phyloP scores from a whole-genome alignment of 2,888 invertebrate genomes.

The Deilephila porcellus region DNA sequence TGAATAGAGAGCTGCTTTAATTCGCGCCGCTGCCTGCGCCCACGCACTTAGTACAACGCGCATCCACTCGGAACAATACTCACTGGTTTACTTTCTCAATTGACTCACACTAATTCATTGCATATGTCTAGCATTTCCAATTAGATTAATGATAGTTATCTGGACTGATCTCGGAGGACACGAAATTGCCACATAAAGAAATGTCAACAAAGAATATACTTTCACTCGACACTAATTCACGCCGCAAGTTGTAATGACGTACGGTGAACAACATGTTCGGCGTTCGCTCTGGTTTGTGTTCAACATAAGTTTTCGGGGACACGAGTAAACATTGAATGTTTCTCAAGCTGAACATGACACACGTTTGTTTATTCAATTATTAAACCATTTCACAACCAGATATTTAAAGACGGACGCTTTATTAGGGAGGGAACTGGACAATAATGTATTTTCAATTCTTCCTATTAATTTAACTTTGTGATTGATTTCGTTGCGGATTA shows the following conservation, averaged over 20 bases:
- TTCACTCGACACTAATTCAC: conserved; percentile 48
- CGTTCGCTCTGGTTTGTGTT: not conserved
- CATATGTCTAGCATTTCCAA: conserved; percentile 74
- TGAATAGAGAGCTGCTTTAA: conserved; percentile 84
- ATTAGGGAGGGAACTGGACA: not conserved
- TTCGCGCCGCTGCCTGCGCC: conserved; percentile 79
- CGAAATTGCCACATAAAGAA: conserved; percentile 49
- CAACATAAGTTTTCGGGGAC: conserved; percentile 44
- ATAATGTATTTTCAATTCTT: too few species aligned
- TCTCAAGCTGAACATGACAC: conserved; percentile 11
- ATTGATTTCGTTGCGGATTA: too few species aligned
- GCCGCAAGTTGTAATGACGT: conserved; percentile 43
- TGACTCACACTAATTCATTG: conserved; percentile 82
- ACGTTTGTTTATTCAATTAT: not conserved
- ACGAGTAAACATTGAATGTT: conserved; percentile 46
- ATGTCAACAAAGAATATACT: conserved; percentile 61
- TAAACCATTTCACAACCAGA: not conserved
- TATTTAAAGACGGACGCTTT: not conserved
- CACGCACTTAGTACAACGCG: conserved; percentile 76
- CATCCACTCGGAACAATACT: conserved; percentile 84
- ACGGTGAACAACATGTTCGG: not conserved
- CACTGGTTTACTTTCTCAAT: conserved; percentile 84
- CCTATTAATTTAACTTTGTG: too few species aligned
- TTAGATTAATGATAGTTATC: conserved; percentile 74
- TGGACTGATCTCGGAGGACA: conserved; percentile 62